Percentiles rank a stretch among this genome's conserved stretches.
phyloP scores from a whole-genome alignment of 1,140 invertebrate genomes.

The Hypsibius dujardini region DNA sequence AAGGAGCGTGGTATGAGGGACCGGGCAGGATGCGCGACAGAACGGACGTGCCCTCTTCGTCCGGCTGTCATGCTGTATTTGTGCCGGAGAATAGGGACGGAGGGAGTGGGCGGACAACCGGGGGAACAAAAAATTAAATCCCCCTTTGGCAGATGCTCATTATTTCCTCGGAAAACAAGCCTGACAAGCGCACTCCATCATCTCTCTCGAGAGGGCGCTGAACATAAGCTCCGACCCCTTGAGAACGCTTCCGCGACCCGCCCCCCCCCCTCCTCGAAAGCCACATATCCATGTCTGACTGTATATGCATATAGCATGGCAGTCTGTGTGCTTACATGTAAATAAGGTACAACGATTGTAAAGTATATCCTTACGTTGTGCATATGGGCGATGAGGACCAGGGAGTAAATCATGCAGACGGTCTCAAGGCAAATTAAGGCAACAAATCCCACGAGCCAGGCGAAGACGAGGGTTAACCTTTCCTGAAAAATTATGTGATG shows the following conservation, averaged over 20 bases:
- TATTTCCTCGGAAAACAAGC: neutral
- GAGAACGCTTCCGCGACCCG: too few species aligned
- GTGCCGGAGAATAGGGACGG: too few species aligned
- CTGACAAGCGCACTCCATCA: neutral
- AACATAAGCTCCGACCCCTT: neutral
- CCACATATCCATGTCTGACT: neutral
- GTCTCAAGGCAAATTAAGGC: slow-evolving; percentile 5
- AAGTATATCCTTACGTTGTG: slow-evolving; percentile 11
- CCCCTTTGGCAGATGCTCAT: too few species aligned
- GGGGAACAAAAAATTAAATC: too few species aligned
- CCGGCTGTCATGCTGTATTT: too few species aligned
- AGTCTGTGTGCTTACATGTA: neutral
- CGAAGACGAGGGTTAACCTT: neutral
- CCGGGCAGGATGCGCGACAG: too few species aligned
- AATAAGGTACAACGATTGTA: neutral
- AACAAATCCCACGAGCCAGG: slow-evolving; percentile 9
- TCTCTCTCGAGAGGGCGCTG: neutral
- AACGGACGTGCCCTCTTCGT: too few species aligned
- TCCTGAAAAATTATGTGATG: neutral
- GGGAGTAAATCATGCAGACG: slow-evolving; percentile 12
- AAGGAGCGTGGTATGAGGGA: too few species aligned
- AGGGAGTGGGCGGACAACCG: too few species aligned
- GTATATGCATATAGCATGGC: neutral
- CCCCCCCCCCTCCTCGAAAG: too few species aligned
- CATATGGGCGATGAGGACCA: slow-evolving; percentile 13